Percentiles rank a stretch among this genome's conserved stretches.
These are phyloP conservation scores for Numenius phaeopus DNA, from an alignment of 2,797 vertebrate genomes.

Conservation along the genomic window DNA sequence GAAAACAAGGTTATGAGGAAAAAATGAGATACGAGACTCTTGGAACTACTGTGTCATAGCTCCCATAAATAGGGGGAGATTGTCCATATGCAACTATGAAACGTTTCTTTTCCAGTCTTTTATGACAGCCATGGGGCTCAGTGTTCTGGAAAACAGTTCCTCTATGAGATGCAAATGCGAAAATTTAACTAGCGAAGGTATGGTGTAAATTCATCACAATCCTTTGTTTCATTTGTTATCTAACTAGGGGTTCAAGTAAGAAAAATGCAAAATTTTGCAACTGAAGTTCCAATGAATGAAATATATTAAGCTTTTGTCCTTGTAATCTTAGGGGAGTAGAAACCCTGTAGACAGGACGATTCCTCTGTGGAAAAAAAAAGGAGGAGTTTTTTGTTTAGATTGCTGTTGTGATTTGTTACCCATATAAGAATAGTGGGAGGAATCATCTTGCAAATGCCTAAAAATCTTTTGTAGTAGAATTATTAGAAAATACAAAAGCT, in stretches of 20 bases:
- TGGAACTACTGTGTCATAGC: neutral
- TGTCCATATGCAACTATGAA: neutral
- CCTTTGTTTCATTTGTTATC: neutral
- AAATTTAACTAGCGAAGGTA: neutral
- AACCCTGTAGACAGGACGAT: neutral
- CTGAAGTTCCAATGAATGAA: neutral
- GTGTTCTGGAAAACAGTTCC: neutral
- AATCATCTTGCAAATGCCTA: neutral
- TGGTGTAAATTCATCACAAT: neutral
- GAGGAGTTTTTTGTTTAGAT: neutral
- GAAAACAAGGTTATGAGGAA: neutral
- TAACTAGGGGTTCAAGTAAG: neutral
- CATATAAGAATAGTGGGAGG: neutral
- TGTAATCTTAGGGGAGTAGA: neutral
- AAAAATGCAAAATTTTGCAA: neutral
- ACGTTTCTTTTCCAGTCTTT: neutral
- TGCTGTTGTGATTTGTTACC: neutral
- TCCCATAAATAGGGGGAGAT: neutral
- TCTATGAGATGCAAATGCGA: neutral
- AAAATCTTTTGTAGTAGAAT: neutral
- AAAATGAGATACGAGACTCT: neutral
- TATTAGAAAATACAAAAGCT: neutral
- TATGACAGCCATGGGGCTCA: neutral
- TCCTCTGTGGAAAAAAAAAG: neutral
- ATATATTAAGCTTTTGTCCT: neutral